Evolutionary conservation across 1,140 invertebrate species (phyloP), one percentile per base, ranked within the genome.

Genomic region (Ceratitis capitata): DNA sequence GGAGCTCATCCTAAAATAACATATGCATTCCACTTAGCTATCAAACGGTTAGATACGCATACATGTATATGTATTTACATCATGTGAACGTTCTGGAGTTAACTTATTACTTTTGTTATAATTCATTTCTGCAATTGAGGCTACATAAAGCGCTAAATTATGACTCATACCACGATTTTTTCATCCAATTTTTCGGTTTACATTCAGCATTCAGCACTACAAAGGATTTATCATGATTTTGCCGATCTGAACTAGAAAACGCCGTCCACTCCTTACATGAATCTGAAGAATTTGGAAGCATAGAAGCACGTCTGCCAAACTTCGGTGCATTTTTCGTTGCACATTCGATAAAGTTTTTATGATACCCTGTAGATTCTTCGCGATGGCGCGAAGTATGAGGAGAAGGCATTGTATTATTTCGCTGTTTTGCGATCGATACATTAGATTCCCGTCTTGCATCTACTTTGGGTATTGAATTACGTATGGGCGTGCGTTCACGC

Each of bases 101-200:
- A n/a, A n/a, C n/a, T n/a, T n/a, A n/a, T n/a, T n/a, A n/a, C n/a
- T n/a, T n/a, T n/a, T n/a, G n/a, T n/a, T n/a, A n/a, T n/a, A n/a
- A n/a, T n/a, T n/a, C n/a, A n/a, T n/a, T n/a, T n/a, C n/a, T n/a
- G n/a, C n/a, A n/a, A n/a, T n/a, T n/a, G n/a, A n/a, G n/a, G n/a
- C n/a, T 78, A 42, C 16, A 42, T 19, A 6, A 32, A 78, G 39
- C 9, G 9, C 19, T 23, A 9, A 53, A 29, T 58, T 89, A 89
- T 74, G 89, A 90, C 83, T 91, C 89, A 82, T 91, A 91, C 89
- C 91, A 91, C 53, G 89, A 89, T 83, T 89, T 89, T 61, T 92
- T 90, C 89, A 91, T 92, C 90, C 91, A 92, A 78, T 89, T 88
- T 87, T 87, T 89, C 86, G 87, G 88, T 86, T 91, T 91, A 84